These are phyloP conservation scores for Hydrophis major DNA, from an alignment of 2,797 vertebrate genomes.

Conservation along the genomic window DNA sequence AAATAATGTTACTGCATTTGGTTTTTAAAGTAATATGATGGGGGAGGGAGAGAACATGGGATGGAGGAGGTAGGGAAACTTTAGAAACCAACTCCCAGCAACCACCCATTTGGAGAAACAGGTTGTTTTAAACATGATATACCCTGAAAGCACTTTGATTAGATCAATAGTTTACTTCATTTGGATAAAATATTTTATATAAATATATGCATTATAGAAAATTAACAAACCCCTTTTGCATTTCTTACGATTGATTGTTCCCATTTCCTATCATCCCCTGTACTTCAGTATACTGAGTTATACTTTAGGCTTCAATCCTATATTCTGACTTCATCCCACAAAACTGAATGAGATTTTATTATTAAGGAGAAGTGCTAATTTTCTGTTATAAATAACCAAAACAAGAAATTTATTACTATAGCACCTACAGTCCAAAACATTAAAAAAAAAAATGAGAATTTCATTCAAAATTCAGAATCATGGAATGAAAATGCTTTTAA, in stretches of 20 bases:
- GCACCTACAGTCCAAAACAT: conserved; percentile 9
- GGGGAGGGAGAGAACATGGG: neutral
- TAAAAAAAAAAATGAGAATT: conserved; percentile 31
- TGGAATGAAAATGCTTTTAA: neutral
- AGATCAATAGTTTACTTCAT: conserved; percentile 12
- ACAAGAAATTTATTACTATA: neutral
- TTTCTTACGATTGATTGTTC: conserved; percentile 33
- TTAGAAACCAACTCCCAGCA: neutral
- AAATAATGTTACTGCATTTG: neutral
- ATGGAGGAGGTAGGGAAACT: conserved; percentile 43
- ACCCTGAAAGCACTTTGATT: neutral
- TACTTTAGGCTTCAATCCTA: neutral
- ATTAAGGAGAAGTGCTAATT: neutral
- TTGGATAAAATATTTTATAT: conserved; percentile 52
- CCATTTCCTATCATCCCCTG: conserved; percentile 14
- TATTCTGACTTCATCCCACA: neutral
- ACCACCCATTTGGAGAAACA: neutral
- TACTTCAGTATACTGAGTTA: neutral
- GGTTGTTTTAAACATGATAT: neutral
- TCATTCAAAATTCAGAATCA: neutral
- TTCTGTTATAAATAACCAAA: conserved; percentile 5
- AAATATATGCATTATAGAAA: conserved; percentile 52
- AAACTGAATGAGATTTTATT: neutral
- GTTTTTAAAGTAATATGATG: neutral
- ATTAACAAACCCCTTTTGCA: conserved; percentile 17